A percentile compares a stretch with the other conserved stretches of the same genome.
phyloP scores from a whole-genome alignment of 2,888 invertebrate genomes.

The Brenthis hecate region DNA sequence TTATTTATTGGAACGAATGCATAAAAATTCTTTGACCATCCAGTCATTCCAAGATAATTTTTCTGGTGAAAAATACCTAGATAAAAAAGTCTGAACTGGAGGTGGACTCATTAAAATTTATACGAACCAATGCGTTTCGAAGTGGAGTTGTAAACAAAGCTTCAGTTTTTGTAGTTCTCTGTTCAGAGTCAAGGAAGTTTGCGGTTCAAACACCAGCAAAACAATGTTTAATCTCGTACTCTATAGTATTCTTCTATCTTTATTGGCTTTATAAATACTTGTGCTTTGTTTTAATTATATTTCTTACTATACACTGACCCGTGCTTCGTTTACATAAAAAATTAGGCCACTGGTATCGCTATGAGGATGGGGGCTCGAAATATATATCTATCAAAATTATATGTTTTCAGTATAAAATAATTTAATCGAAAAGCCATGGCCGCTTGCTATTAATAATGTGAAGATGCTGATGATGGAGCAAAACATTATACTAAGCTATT shows the following conservation, averaged over 20 bases:
- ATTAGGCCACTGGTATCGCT: too few species aligned
- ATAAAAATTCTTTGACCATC: constrained; percentile 24
- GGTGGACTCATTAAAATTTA: constrained; percentile 72
- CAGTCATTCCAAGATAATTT: constrained; percentile 30
- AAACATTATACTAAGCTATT: too few species aligned
- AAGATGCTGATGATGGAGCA: too few species aligned
- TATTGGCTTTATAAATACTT: background rate
- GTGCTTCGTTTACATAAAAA: too few species aligned
- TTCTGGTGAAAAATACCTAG: constrained; percentile 43
- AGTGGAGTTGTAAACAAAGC: constrained; percentile 56
- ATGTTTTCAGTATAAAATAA: too few species aligned
- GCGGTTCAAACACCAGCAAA: constrained; percentile 32
- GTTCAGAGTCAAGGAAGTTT: constrained; percentile 34
- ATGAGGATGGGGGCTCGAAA: too few species aligned
- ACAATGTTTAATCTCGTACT: constrained; percentile 33
- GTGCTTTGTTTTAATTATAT: background rate
- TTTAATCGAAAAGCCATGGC: too few species aligned
- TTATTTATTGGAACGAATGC: background rate
- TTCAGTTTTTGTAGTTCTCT: constrained; percentile 32
- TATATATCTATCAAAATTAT: too few species aligned
- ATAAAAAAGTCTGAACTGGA: constrained; percentile 47
- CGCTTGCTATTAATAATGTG: too few species aligned
- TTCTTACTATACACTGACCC: background rate
- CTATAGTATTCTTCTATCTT: constrained; percentile 12
- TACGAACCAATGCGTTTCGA: constrained; percentile 59